Evolutionary conservation across 2,888 invertebrate species (phyloP), one percentile per base, ranked within the genome.

Genomic region (Lasioglossum lativentre): DNA sequence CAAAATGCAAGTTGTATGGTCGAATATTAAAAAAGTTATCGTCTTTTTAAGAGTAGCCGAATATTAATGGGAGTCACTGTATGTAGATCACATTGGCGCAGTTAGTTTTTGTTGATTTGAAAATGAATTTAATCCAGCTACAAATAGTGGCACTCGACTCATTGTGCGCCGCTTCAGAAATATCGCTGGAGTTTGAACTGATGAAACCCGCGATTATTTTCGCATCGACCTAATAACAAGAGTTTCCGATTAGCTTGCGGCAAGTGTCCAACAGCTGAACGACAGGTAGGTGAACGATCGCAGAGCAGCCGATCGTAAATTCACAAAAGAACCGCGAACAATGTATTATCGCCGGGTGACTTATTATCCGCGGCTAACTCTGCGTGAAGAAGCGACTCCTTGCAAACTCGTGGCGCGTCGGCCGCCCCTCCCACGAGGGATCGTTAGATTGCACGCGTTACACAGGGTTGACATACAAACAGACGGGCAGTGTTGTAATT

Each of bases 401-500:
- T 74, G 83, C 70, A 42, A 74, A 70, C 66, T 40, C 47, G 66
- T 23, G 10, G 56, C 63, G 59, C n/a, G 23, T 34, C 19, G 19
- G 59, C 27, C 86, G 68, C 34, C 86, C 83, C 87, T 93, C 94
- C 93, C 94, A 85, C 80, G 92, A 92, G 94, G 89, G 90, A 92
- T 93, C 92, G 93, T 94, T 93, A 93, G 86, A 86, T 80, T 74
- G 75, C 85, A 81, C 84, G 78, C 88, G 85, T 88, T 86, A 82
- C 79, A 88, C 80, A 78, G 81, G 79, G 83, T 85, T 93, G 92
- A 93, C 93, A 91, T 90, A 92, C 93, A 93, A 92, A 93, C 92
- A 93, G 89, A 91, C 89, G 88, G 89, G 82, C 88, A 91, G 93
- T 91, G 93, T 93, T 92, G 94, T 95, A 95, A 95, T 95, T 95